phyloP scores from a whole-genome alignment of 2,888 invertebrate species.

The Lathronympha strigana region DNA sequence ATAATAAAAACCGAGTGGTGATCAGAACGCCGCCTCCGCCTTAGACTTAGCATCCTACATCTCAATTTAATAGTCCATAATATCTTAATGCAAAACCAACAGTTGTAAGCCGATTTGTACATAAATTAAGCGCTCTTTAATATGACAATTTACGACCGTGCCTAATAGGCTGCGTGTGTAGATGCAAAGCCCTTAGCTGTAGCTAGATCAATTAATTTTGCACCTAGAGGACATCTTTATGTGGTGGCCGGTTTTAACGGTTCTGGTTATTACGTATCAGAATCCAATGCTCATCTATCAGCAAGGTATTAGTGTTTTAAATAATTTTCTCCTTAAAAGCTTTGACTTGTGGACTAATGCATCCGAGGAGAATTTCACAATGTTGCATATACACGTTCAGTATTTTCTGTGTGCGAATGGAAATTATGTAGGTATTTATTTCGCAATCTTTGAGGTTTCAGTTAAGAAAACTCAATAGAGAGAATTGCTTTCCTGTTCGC shows the following conservation, averaged over 20 bases:
- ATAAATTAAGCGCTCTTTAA: conserved; percentile 67
- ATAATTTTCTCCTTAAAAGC: conserved; percentile 23
- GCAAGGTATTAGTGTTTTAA: conserved; percentile 48
- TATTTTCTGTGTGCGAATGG: not conserved
- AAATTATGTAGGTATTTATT: conserved; percentile 11
- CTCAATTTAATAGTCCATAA: conserved; percentile 60
- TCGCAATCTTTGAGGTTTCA: not conserved
- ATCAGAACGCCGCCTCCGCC: conserved; percentile 32
- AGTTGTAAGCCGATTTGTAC: conserved; percentile 65
- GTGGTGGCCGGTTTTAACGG: conserved; percentile 63
- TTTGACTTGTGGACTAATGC: conserved; percentile 23
- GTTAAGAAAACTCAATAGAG: not conserved
- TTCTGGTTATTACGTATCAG: conserved; percentile 54
- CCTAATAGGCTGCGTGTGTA: conserved; percentile 53
- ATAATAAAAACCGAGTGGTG: not conserved
- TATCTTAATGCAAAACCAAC: conserved; percentile 61
- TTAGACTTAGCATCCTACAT: conserved; percentile 46
- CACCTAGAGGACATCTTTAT: conserved; percentile 68
- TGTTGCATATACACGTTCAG: conserved; percentile 1
- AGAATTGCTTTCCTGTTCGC: conserved; percentile 17
- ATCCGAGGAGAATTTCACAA: conserved; percentile 16
- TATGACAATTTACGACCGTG: conserved; percentile 70
- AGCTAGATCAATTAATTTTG: conserved; percentile 67
- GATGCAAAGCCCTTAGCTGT: conserved; percentile 51
- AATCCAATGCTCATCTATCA: conserved; percentile 51